A percentile compares a stretch with the other conserved stretches of the same genome.
These are phyloP conservation scores for Sebastes cheni DNA, from an alignment of 2,797 vertebrate genomes.

Conservation along the genomic window DNA sequence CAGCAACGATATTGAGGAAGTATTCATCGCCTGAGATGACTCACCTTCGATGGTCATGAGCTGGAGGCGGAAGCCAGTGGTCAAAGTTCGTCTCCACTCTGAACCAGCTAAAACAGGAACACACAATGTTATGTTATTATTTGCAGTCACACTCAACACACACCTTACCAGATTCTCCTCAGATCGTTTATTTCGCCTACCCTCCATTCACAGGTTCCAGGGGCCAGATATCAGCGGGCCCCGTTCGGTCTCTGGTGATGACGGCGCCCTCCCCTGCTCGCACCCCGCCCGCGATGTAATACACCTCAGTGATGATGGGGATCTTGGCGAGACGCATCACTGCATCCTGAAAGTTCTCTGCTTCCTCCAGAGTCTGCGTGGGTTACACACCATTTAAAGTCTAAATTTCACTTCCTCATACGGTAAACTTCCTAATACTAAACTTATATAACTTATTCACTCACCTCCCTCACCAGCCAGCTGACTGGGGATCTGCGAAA, in stretches of 20 bases:
- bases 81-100: constrained; percentile 95
- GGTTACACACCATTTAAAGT: not conserved
- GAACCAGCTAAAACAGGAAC: constrained; percentile 87
- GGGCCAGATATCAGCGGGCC: constrained; percentile 91
- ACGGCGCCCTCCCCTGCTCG: constrained; percentile 85
- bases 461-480: constrained; percentile 93
- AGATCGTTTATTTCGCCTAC: constrained; percentile 73
- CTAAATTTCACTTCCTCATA: constrained; percentile 15
- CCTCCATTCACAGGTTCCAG: constrained; percentile 84
- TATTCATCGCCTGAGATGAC: not conserved
- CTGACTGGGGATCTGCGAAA: constrained; percentile 84
- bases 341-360: constrained; percentile 87
- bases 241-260: constrained; percentile 88
- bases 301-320: constrained; percentile 91
- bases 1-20: not conserved
- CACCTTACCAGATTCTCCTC: not conserved
- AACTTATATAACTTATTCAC: constrained; percentile 36
- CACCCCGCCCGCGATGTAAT: constrained; percentile 91
- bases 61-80: constrained; percentile 89
- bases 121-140: not conserved
- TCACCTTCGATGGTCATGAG: constrained; percentile 86
- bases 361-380: constrained; percentile 86
- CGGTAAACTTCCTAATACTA: not conserved
- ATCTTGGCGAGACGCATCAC: constrained; percentile 84
- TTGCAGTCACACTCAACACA: not conserved